Conservation (phyloP, 2,113 vertebrate genomes). For the Stigmatopora nigra region DNA sequence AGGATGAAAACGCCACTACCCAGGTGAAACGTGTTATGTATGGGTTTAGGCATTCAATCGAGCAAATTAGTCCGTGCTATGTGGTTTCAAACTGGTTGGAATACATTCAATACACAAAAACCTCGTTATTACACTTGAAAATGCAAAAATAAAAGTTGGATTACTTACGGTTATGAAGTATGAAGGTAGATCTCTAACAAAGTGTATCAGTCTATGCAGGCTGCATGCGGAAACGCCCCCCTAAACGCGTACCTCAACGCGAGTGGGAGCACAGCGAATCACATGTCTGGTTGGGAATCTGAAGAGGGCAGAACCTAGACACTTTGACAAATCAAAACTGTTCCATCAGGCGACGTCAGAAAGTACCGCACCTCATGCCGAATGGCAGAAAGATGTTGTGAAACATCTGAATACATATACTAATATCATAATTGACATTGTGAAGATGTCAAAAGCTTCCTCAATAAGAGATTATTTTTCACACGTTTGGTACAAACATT, state of each 20-base stretch:
- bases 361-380: fast-evolving
- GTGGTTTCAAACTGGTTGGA: not conserved
- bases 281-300: conserved; percentile 36
- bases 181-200: not conserved
- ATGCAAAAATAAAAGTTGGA: not conserved
- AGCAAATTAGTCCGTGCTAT: not conserved
- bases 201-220: not conserved
- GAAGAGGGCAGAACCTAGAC: conserved; percentile 53
- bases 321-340: conserved; percentile 44
- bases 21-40: too few relatives aligned
- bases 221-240: conserved; percentile 28
- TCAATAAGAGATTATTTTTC: not conserved
- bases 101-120: not conserved
- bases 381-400: conserved; percentile 5
- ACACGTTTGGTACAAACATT: not conserved
- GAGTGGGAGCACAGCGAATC: conserved; percentile 51
- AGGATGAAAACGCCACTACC: too few relatives aligned
- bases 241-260: not conserved
- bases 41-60: too few relatives aligned
- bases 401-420: conserved; percentile 30
- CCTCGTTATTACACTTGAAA: not conserved
- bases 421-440: not conserved
- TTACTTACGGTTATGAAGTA: conserved; percentile 37
- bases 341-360: conserved; percentile 25
- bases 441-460: not conserved